Conservation (phyloP, 2,113 vertebrate genomes). For the Acanthisitta chloris region DNA sequence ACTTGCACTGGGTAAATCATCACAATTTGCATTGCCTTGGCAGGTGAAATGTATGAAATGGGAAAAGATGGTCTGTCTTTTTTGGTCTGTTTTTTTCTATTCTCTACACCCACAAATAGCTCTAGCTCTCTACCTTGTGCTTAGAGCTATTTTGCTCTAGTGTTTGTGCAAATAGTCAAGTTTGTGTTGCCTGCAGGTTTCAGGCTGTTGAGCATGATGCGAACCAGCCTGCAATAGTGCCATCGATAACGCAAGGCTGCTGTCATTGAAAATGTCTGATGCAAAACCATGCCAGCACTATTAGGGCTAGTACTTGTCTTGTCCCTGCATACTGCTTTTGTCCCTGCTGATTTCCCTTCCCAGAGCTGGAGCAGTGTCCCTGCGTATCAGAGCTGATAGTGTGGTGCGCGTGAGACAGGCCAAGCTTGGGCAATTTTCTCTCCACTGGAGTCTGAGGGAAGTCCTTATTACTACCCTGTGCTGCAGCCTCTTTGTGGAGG, state of each 20-base stretch:
- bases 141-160: not conserved
- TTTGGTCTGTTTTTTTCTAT: not conserved
- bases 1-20: not conserved
- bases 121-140: not conserved
- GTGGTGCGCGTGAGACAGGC: accelerated
- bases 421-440: not conserved
- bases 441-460: not conserved
- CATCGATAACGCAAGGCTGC: not conserved
- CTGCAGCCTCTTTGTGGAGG: not conserved
- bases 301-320: not conserved
- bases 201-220: not conserved
- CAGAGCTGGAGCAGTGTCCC: not conserved
- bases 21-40: not conserved
- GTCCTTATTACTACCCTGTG: not conserved
- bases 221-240: not conserved
- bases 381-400: not conserved
- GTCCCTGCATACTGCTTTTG: not conserved
- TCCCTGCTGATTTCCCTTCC: not conserved
- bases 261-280: not conserved
- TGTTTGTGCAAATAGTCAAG: not conserved
- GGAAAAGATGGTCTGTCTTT: not conserved
- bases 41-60: not conserved
- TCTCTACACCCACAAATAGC: not conserved
- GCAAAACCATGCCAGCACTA: not conserved
- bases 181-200: not conserved